These are phyloP conservation scores for Cataglyphis cursor DNA, from an alignment of 2,888 invertebrate species.

Conservation along the genomic window DNA sequence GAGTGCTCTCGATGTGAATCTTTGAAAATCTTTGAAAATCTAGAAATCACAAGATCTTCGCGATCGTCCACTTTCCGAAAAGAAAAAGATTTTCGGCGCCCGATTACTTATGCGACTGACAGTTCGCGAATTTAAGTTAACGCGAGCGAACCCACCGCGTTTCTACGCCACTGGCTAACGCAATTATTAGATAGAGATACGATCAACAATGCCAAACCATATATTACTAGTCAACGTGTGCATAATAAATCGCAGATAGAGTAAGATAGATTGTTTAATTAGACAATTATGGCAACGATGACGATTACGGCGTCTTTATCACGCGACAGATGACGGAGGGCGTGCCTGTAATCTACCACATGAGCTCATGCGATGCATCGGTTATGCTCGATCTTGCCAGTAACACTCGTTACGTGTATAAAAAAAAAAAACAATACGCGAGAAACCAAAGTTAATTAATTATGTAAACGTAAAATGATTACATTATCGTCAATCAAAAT, in stretches of 20 bases:
- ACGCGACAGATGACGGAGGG: slow-evolving; percentile 46
- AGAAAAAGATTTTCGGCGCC: neutral
- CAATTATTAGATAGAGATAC: slow-evolving; percentile 60
- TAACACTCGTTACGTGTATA: neutral
- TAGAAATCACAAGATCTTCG: neutral
- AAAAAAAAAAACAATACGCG: neutral
- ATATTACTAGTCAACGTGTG: slow-evolving; percentile 74
- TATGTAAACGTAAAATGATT: slow-evolving; percentile 4
- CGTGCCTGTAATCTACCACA: slow-evolving; percentile 56
- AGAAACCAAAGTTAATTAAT: slow-evolving; percentile 1
- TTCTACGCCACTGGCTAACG: slow-evolving; percentile 58
- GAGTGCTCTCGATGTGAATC: neutral
- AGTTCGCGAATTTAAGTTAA: neutral
- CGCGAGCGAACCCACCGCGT: neutral
- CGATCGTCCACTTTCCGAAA: neutral
- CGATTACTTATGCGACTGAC: neutral
- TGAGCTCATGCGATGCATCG: slow-evolving; percentile 36
- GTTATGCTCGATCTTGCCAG: slow-evolving; percentile 60
- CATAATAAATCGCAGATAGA: slow-evolving; percentile 56
- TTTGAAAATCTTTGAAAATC: neutral
- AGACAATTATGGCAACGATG: slow-evolving; percentile 58
- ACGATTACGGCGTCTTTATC: slow-evolving; percentile 55
- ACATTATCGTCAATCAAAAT: neutral
- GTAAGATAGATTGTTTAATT: slow-evolving; percentile 62
- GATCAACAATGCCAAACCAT: slow-evolving; percentile 75